phyloP scores from a whole-genome alignment of 2,888 invertebrate species.

The Pyrocoelia pectoralis region DNA sequence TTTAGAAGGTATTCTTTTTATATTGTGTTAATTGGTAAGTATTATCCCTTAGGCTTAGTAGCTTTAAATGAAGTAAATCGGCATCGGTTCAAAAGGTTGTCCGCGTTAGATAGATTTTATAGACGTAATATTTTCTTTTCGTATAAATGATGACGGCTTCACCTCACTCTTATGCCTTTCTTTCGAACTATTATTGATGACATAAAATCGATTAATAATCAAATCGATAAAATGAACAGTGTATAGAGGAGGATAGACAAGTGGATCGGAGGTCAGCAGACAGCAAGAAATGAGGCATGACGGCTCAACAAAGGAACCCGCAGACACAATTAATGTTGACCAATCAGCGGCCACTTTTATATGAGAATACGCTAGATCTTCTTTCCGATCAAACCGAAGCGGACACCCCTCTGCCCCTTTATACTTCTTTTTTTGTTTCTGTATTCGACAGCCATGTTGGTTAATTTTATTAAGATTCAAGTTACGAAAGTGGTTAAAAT shows the following conservation, averaged over 20 bases:
- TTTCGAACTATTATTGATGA: conserved; percentile 11
- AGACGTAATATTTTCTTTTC: too few relatives aligned
- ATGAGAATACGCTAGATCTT: conserved; percentile 46
- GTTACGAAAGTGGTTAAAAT: conserved; percentile 1
- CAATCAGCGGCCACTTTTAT: conserved; percentile 59
- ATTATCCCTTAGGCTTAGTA: background rate
- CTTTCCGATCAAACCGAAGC: conserved; percentile 34
- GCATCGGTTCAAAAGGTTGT: too few relatives aligned
- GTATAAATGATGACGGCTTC: background rate
- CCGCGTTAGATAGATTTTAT: too few relatives aligned
- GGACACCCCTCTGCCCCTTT: conserved; percentile 25
- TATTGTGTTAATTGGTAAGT: background rate
- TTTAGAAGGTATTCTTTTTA: background rate
- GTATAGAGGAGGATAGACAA: conserved; percentile 50
- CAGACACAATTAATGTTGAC: conserved; percentile 61
- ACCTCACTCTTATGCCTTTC: conserved; percentile 3
- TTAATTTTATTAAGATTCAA: conserved; percentile 2
- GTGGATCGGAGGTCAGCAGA: conserved; percentile 57
- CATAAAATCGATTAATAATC: conserved; percentile 12
- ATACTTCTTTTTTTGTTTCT: conserved; percentile 13
- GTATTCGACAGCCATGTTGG: background rate
- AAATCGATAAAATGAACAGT: conserved; percentile 32
- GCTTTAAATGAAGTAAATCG: too few relatives aligned
- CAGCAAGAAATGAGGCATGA: conserved; percentile 60
- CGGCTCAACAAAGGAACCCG: conserved; percentile 59